Base-by-base conservation (phyloP, 2,888 invertebrate species). In the Cantharis rustica region DNA sequence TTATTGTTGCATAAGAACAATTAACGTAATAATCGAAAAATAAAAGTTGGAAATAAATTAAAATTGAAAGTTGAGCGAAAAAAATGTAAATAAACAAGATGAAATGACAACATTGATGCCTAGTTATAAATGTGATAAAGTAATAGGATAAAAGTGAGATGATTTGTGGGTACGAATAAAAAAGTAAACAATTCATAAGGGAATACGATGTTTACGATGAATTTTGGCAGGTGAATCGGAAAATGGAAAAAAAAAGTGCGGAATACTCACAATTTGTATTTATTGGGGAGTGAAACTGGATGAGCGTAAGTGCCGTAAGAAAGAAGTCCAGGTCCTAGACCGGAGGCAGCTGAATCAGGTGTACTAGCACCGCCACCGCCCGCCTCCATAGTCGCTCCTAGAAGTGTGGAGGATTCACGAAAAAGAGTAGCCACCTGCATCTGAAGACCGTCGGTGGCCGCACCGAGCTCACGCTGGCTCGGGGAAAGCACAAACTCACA, bases 341-440 rank as follows among this genome's bases (percentile, higher is more conserved):
- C 84, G 73, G 79, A 78, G 81, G 83, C 84, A 75, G 80, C 78
- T 81, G 84, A 83, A 83, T 83, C 86, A 80, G 84, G 84, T 79
- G 85, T 85, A 79, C 80, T 82, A 75, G 79, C 80, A 76, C 75
- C 83, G 73, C 81, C 81, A 81, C 87, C 88, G 86, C 90, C 90
- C 88, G 90, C 89, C 86, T 90, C 90, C 90, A 91, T 92, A 82
- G 91, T 90, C 86, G 92, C 92, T 85, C 92, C 92, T 85, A 92
- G 89, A 87, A 92, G 89, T 86, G 91, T 92, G 86, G 92, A 90
- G 87, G 92, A 91, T 89, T 92, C 92, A 85, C 92, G 90, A 86
- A 92, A 92, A 86, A 92, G 88, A 88, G 92, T 92, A 85, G 92
- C 92, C 88, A 92, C 92, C 90, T 92, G 92, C 92, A 92, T 92